Evolutionary conservation across 1,140 invertebrate genomes (phyloP), one percentile per base, ranked within the genome.

Genomic region (Psix sp.): DNA sequence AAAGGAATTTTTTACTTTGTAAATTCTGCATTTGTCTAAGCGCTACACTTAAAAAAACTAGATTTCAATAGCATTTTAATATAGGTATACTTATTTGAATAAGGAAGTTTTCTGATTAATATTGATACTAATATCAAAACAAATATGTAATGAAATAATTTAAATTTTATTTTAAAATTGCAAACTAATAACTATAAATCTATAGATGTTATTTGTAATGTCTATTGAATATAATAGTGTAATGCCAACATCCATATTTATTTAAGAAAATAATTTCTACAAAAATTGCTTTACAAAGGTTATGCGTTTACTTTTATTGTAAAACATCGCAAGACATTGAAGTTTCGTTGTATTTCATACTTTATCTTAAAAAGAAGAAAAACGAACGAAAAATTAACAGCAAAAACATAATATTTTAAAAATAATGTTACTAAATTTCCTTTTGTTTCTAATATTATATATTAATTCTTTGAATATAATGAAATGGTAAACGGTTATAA

Each of bases 251-350:
- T 63, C 10, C 17, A 43, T 9, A 52, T 65, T 29, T 20, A 54
- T 18, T 54, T 65, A 54, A 3, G 49, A 56, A 65, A 65, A 65
- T 56, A 65, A 65, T 38, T 43, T 54, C 31, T 65, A 46, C 38
- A 43, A 45, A 54, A 65, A 54, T 65, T 46, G 43, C 11, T 26
- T 60, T 65, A 65, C 40, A 65, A 65, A 17, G n/a, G 31, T 39
- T 29, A 63, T 24, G 7, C 31, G 43, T 7, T 15, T 35, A n/a
- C 16, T 51, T 48, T 16, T 14, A 36, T 39, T 31, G n/a, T 49
- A 45, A 39, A 52, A 45, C 31, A 36, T 65, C 54, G 48, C 46
- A 43, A 29, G 39, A 65, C 40, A 45, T 46, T 9, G 31, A 46
- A 46, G 31, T 52, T 52, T 63, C 48, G 48, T 65, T 65, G 40